Conservation (phyloP, 2,113 vertebrate genomes). For the Hemiscyllium ocellatum region DNA sequence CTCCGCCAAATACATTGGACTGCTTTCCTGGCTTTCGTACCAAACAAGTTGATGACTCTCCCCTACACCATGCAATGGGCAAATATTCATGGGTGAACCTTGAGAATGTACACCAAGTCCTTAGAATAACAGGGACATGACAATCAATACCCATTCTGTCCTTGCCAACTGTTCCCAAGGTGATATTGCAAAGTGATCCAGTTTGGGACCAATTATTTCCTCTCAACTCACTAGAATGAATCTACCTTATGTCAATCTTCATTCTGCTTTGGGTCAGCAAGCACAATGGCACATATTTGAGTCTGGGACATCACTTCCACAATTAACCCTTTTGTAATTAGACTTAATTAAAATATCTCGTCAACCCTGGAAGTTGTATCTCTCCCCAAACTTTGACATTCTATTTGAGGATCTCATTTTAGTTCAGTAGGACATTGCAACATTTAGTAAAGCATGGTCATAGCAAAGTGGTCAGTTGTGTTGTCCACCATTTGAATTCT, state of each 20-base stretch:
- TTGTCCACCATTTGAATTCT: not conserved
- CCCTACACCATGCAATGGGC: not conserved
- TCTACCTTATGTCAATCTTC: not conserved
- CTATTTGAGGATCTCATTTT: not conserved
- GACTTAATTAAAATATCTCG: not conserved
- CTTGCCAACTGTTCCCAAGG: no score
- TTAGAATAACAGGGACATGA: not conserved
- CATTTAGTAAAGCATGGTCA: not conserved
- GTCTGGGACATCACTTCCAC: not conserved
- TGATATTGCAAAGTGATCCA: no score
- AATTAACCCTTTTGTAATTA: not conserved
- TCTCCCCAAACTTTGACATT: not conserved
- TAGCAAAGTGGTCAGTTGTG: not conserved
- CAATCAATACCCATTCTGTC: not conserved
- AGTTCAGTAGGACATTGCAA: not conserved
- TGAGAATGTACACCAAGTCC: not conserved
- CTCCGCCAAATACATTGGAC: not conserved
- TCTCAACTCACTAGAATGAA: not conserved
- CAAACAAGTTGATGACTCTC: not conserved
- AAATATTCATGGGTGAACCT: not conserved
- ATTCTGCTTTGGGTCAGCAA: not conserved
- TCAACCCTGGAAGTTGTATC: not conserved
- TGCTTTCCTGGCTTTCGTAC: not conserved
- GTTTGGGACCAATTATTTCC: not conserved
- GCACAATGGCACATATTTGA: not conserved